These are phyloP conservation scores for Borostomias antarcticus DNA, from an alignment of 2,797 vertebrate species.

Conservation along the genomic window DNA sequence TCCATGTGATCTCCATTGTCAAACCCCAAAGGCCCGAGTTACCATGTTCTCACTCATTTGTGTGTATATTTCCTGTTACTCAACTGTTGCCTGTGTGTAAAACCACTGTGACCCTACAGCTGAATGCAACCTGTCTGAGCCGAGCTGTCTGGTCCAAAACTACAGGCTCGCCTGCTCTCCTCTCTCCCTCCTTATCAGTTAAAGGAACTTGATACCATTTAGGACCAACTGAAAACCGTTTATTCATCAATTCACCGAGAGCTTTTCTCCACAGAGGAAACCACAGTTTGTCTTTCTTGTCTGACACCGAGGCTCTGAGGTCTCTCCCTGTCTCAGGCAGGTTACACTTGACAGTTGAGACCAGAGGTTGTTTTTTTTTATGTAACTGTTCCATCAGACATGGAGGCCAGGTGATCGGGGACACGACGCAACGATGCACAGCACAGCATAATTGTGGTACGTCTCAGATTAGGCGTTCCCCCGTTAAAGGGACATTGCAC, in stretches of 20 bases:
- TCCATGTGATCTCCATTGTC: constrained; percentile 16
- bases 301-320: not conserved
- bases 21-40: constrained; percentile 47
- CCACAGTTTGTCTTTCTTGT: constrained; percentile 54
- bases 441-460: not conserved
- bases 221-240: constrained; percentile 72
- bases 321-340: not conserved
- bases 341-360: not conserved
- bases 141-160: not conserved
- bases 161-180: constrained; percentile 8
- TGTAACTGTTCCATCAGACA: not conserved
- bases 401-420: constrained; percentile 5
- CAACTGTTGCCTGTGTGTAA: constrained; percentile 56
- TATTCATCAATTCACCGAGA: constrained; percentile 56
- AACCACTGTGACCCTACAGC: constrained; percentile 34
- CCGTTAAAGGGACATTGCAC: constrained; percentile 1
- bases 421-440: not conserved
- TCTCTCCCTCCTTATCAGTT: constrained; percentile 58
- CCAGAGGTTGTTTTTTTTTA: not conserved
- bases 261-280: constrained; percentile 63
- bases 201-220: constrained; percentile 60
- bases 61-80: constrained; percentile 55
- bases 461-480: not conserved
- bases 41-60: constrained; percentile 30
- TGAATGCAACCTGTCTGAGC: constrained; percentile 15